A percentile compares a stretch with the other conserved stretches of the same genome.
phyloP scores from a whole-genome alignment of 2,888 invertebrate genomes.

The Poecilus cupreus region DNA sequence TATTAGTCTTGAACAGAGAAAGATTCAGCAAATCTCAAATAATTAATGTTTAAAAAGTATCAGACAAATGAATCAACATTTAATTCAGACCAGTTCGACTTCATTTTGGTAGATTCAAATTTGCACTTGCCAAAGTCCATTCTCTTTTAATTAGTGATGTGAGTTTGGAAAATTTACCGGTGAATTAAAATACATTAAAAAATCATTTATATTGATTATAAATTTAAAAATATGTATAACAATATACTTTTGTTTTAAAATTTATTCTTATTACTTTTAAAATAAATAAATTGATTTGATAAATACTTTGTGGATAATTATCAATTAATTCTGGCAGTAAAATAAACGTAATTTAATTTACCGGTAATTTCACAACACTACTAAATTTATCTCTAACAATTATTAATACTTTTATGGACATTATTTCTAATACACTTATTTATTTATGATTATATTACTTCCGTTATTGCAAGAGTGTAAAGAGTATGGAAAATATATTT shows the following conservation, averaged over 20 bases:
- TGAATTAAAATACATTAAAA: neutral
- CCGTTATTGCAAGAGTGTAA: slow-evolving; percentile 68
- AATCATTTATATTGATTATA: neutral
- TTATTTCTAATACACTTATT: slow-evolving; percentile 56
- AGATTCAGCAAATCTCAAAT: slow-evolving; percentile 31
- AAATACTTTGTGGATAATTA: neutral
- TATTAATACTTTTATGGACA: slow-evolving; percentile 59
- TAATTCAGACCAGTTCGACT: slow-evolving; percentile 11
- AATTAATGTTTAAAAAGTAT: neutral
- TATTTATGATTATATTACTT: slow-evolving; percentile 56
- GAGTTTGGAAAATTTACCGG: slow-evolving; percentile 30
- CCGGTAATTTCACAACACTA: slow-evolving; percentile 30
- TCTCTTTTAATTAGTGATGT: slow-evolving; percentile 39
- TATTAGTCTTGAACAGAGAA: slow-evolving; percentile 19
- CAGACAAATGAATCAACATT: neutral
- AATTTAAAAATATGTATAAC: neutral
- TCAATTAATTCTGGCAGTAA: neutral
- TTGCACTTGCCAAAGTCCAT: slow-evolving; percentile 38
- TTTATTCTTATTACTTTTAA: neutral
- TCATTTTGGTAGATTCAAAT: slow-evolving; percentile 10
- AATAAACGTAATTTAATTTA: slow-evolving; percentile 4
- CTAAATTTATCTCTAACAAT: slow-evolving; percentile 48
- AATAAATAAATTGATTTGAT: slow-evolving; percentile 34
- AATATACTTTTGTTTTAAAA: neutral
- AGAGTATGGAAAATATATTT: slow-evolving; percentile 70